Base-by-base conservation (phyloP, 2,888 invertebrate species). In the Nomada goodeniana region DNA sequence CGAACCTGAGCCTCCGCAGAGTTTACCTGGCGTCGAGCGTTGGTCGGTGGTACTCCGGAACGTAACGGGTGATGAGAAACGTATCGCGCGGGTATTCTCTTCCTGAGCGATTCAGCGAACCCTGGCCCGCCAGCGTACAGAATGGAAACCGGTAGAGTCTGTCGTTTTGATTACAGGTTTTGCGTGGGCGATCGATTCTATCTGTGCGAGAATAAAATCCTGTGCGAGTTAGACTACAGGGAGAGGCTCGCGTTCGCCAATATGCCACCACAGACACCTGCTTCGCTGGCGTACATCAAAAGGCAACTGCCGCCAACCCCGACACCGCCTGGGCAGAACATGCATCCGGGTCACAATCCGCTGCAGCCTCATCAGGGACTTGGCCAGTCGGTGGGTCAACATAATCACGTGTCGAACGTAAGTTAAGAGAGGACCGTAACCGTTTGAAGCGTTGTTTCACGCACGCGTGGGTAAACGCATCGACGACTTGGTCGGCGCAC, bases 171-270 rank as follows among this genome's bases (percentile, higher is more conserved):
- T 90, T 89, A 15, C 96, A 99, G 99, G 95, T 99, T 99, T 95
- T 99, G 99, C 94, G 98, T 99, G 60, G 99, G 99, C 50, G 99
- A 99, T 94, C 96, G 98, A 86, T 99, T 98, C 94, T 99, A 99
- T 94, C 95, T 99, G 90, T 98, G 98, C 94, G 99, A 99, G 94
- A 99, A 99, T 95, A 98, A 98, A 95, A 99, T 99, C 89, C 96
- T 99, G 72, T 99, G 99, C 95, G 99, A 99, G 94, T 98, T 98
- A 93, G 99, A 99, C 94, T 99, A 99, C 93, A 98, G 99, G 93
- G 99, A 99, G 94, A 95, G 98, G 88, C 95, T 98, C 94, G 98
- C 98, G 86, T 98, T 98, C 93, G 98, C 98, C 84, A 98, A 98
- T 93, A 98, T 98, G 97, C 97, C 98, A 64, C 97, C 97, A 95